Evolutionary conservation across 2,888 invertebrate species (phyloP), one percentile per base, ranked within the genome.

Genomic region (Athalia cordata): DNA sequence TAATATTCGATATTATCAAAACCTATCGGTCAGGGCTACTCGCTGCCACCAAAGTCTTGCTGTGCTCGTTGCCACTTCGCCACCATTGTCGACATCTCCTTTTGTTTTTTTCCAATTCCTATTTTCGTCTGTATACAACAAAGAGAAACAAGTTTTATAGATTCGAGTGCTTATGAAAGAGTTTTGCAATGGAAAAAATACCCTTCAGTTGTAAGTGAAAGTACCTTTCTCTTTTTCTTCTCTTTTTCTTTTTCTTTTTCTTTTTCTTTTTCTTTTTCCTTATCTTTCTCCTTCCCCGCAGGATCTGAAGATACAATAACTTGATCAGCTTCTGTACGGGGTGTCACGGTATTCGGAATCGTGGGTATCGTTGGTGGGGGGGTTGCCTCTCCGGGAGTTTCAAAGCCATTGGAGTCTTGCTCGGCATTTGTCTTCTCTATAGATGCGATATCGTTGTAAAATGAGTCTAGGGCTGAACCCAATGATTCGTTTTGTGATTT

Each of bases 1-100:
- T 29, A 29, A 29, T 29, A 29, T 29, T 29, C 29, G 29, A 29
- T 29, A 29, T 29, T 2, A 29, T 29, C 29, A 29, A 29, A 0
- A 29, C 29, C 29, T 29, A 29, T 29, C 29, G 29, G 29, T 29
- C 29, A 29, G 2, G 29, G 29, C 29, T 29, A 85, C 62, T 82
- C 82, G 66, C 80, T 79, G 64, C 83, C 82, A 45, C 80, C 83
- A 13, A 86, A 88, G 82, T 93, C 92, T 81, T 92, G 92, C 86
- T 94, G 94, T 64, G 94, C 93, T 84, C 93, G 93, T 88, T 94
- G 94, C 95, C 95, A 95, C 84, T 95, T 95, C 77, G 94, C 93
- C 0, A 95, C 94, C 86, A 95, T 90, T 64, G 93, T 92, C 2
- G 94, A 93, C 50, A 95, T 93, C 80, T 93, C 93, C 86, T 94